Base-by-base conservation (phyloP, 2,113 vertebrate species). In the Clarias gariepinus region DNA sequence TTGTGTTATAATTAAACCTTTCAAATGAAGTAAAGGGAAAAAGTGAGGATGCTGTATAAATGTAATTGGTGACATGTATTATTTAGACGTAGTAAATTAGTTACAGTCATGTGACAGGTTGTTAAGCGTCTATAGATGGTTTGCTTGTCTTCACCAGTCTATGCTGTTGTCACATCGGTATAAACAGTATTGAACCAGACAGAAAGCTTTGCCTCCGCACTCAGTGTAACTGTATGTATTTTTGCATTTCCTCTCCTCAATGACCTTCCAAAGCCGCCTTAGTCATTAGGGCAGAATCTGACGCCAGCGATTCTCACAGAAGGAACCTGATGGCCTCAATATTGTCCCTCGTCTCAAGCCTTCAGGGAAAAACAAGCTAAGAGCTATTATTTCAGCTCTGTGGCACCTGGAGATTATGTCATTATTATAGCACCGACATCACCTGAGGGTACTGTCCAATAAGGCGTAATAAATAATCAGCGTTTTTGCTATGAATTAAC, bases 401-500 rank as follows among this genome's bases (percentile, higher is more conserved):
- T 81, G 66, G n/a, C 60, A 83, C 58, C 81, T 57, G 69, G 28
- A 68, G 61, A 78, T 77, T 74, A 76, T 76, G 69, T 87, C 80
- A 82, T 63, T 83, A 57, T 78, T 53, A 25, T 28, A 86, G 53
- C 33, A 60, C 3, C 28, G 36, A 15, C 58, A 64, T 82, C 66
- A 77, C 81, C 52, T 78, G 60, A 78, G 73, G 21, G 21, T 33
- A 55, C 28, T 36, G 58, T 83, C 52, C 80, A 82, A 52, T 78
- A 57, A 58, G 23, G 12, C 41, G 23, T 33, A 55, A 86, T 87
- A 87, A 87, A 87, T 77, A 83, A 78, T 25, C 28, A 41, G 57
- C 21, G 18, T 0, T 36, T 83, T 60, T 58, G 52, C 28, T 69
- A 21, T 41, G 64, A 87, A 83, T 58, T 36, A 55, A 33, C 81